Conservation (phyloP, 37 sponge, comb jelly and placozoan species). For the Cladorhizidae sp. region DNA sequence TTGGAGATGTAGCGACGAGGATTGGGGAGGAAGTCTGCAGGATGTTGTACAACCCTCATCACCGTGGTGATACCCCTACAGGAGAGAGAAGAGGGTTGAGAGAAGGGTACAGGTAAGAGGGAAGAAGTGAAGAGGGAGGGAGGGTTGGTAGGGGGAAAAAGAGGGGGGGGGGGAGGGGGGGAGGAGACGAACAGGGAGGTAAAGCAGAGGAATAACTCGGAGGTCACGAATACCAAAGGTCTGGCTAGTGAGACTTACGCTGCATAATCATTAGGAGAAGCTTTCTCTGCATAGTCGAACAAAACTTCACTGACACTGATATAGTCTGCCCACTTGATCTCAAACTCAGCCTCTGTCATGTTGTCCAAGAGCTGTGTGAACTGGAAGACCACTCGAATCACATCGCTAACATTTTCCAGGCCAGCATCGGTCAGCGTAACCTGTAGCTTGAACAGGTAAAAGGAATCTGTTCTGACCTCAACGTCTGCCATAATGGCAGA, state of each 20-base stretch:
- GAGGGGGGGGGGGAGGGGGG: not conserved
- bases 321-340: slow-evolving; percentile 30
- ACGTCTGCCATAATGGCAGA: slow-evolving; percentile 26
- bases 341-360: not conserved
- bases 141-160: not conserved
- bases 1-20: slow-evolving; percentile 49
- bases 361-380: slow-evolving; percentile 21
- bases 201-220: not conserved
- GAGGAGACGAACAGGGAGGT: slow-evolving; percentile 23
- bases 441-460: slow-evolving; percentile 21
- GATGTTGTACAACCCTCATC: slow-evolving; percentile 55
- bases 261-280: slow-evolving; percentile 23
- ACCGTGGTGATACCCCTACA: slow-evolving; percentile 32
- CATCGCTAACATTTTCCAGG: slow-evolving; percentile 22
- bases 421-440: slow-evolving; percentile 49
- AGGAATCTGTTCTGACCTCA: slow-evolving; percentile 36
- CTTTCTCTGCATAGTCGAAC: slow-evolving; percentile 42
- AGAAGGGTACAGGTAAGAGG: not conserved
- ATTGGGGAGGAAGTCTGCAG: slow-evolving; percentile 69
- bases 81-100: not conserved
- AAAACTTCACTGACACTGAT: not conserved
- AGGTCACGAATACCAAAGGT: too few relatives aligned
- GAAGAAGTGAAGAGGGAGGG: not conserved
- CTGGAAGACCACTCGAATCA: slow-evolving; percentile 38
- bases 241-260: slow-evolving; percentile 32